A percentile compares a stretch with the other conserved stretches of the same genome.
Conservation (phyloP, 2,888 invertebrate genomes). For the Drosophila basisetae region DNA sequence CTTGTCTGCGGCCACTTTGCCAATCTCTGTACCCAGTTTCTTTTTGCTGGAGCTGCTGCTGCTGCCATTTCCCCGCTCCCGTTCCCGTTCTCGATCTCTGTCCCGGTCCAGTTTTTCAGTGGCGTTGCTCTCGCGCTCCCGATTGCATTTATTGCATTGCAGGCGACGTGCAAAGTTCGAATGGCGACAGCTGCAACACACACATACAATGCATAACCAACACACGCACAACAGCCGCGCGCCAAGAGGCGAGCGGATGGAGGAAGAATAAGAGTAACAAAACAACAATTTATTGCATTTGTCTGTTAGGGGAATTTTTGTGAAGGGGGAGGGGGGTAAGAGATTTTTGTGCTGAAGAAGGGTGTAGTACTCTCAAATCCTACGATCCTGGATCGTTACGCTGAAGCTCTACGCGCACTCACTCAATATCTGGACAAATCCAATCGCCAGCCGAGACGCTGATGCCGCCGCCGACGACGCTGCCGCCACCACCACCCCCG, state of each 20-base stretch:
- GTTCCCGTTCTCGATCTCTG: constrained; percentile 44
- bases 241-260: constrained; percentile 39
- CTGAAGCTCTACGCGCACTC: constrained; percentile 83
- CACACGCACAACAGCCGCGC: constrained; percentile 37
- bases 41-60: constrained; percentile 86
- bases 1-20: constrained; percentile 99
- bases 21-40: constrained; percentile 97
- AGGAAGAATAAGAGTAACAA: constrained; percentile 59
- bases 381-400: constrained; percentile 35
- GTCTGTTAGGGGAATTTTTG: constrained; percentile 19
- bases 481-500: constrained; percentile 49
- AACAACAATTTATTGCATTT: constrained; percentile 58
- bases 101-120: constrained; percentile 66
- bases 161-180: constrained; percentile 96
- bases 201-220: constrained; percentile 37
- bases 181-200: constrained; percentile 90
- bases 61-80: constrained; percentile 67
- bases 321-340: constrained; percentile 1
- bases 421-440: constrained; percentile 82
- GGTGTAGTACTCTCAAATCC: constrained; percentile 26
- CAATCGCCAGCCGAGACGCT: constrained; percentile 73
- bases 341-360: constrained; percentile 20
- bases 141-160: constrained; percentile 94
- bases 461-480: constrained; percentile 45
- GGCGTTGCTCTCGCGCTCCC: constrained; percentile 76